phyloP scores from a whole-genome alignment of 2,113 vertebrate genomes.

The Xyrauchen texanus region DNA sequence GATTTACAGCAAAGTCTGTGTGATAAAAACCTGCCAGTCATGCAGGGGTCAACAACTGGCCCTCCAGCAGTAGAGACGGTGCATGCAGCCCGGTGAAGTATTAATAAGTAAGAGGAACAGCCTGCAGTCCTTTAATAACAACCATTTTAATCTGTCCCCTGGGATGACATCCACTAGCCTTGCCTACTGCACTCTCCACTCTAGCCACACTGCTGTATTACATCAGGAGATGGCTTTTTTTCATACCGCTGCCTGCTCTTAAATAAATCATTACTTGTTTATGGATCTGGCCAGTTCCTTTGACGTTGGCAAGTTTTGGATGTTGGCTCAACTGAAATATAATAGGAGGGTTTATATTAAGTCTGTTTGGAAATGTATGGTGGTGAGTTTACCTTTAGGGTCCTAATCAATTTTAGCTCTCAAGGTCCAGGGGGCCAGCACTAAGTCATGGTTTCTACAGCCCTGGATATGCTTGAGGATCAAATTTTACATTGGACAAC shows the following conservation, averaged over 20 bases:
- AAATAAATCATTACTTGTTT: constrained; percentile 56
- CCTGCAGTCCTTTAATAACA: constrained; percentile 46
- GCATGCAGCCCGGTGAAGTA: constrained; percentile 13
- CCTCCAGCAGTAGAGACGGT: constrained; percentile 4
- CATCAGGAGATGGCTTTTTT: constrained; percentile 15
- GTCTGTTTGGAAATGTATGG: constrained; percentile 5
- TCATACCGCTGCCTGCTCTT: constrained; percentile 10
- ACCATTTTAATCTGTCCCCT: constrained; percentile 51
- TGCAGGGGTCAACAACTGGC: constrained; percentile 12
- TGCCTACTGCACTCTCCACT: constrained; percentile 4
- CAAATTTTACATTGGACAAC: too few species aligned
- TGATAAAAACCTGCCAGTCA: constrained; percentile 21
- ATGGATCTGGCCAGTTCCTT: constrained; percentile 35
- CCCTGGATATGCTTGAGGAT: too few species aligned
- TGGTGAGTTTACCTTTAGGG: constrained; percentile 34
- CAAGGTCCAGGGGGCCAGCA: too few species aligned
- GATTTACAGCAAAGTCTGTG: too few species aligned
- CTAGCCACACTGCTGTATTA: constrained; percentile 25
- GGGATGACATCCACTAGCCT: background rate
- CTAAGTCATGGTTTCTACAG: too few species aligned
- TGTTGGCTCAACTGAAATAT: constrained; percentile 22
- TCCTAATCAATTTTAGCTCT: background rate
- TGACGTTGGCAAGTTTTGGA: constrained; percentile 28
- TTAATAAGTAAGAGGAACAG: constrained; percentile 51
- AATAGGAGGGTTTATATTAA: background rate